These are phyloP conservation scores for Orchesella cincta DNA, from an alignment of 1,140 invertebrate species.

Conservation along the genomic window DNA sequence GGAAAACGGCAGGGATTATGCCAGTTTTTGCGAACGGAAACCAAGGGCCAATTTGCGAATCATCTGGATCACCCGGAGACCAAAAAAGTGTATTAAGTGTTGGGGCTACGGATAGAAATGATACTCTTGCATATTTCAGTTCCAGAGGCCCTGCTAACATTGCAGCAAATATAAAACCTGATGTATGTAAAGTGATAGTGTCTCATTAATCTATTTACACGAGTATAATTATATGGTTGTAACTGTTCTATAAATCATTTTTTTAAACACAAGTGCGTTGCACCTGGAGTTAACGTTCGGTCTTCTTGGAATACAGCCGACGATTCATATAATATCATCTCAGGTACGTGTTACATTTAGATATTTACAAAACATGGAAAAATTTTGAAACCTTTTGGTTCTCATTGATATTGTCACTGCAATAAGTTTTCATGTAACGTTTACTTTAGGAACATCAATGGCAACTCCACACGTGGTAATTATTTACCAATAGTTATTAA, in stretches of 20 bases:
- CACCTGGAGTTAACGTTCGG: not conserved
- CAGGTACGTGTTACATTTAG: too few relatives aligned
- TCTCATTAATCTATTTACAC: not conserved
- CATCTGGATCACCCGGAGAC: slow-evolving; percentile 23
- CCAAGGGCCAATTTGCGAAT: slow-evolving; percentile 12
- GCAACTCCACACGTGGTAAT: too few relatives aligned
- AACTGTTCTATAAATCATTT: not conserved
- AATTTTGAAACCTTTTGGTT: too few relatives aligned
- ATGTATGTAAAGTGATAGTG: not conserved
- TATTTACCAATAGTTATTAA: too few relatives aligned
- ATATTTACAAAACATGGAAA: too few relatives aligned
- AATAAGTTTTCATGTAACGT: too few relatives aligned
- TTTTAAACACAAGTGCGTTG: not conserved
- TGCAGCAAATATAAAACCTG: slow-evolving; percentile 9
- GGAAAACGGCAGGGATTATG: slow-evolving; percentile 25
- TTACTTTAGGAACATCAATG: not conserved
- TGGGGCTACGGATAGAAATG: slow-evolving; percentile 19
- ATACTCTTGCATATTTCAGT: not conserved
- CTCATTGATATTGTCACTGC: too few relatives aligned
- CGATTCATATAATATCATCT: not conserved
- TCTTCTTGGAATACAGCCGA: slow-evolving; percentile 8
- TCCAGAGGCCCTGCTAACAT: not conserved
- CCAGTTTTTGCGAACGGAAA: slow-evolving; percentile 32
- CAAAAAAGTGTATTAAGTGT: slow-evolving; percentile 16
- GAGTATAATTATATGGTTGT: not conserved